phyloP scores from a whole-genome alignment of 2,888 invertebrate genomes.

The Lithophane semibrunnea region DNA sequence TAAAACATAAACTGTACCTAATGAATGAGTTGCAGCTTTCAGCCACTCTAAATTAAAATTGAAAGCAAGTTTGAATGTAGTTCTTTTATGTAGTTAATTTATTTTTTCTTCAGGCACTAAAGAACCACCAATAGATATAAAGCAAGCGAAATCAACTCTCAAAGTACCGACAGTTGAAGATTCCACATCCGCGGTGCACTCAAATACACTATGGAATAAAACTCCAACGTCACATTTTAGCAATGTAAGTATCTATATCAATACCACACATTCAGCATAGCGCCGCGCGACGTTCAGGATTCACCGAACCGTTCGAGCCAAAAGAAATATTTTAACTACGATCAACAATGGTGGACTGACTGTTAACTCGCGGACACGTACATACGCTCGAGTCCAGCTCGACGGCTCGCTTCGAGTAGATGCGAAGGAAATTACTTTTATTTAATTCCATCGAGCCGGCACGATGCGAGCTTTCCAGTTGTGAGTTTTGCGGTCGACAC shows the following conservation, averaged over 20 bases:
- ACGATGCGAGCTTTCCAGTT: too few species aligned
- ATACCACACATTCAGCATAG: too few species aligned
- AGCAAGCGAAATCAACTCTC: slow-evolving; percentile 55
- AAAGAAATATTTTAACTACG: too few species aligned
- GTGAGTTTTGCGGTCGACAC: too few species aligned
- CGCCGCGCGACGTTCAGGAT: too few species aligned
- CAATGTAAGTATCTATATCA: slow-evolving; percentile 29
- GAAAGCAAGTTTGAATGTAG: neutral
- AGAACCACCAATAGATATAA: slow-evolving; percentile 63
- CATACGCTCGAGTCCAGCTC: too few species aligned
- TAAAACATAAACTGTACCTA: neutral
- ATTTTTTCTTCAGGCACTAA: slow-evolving; percentile 65
- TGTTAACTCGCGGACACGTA: too few species aligned
- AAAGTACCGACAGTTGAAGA: slow-evolving; percentile 34
- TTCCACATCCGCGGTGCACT: slow-evolving; percentile 41
- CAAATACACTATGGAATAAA: slow-evolving; percentile 18
- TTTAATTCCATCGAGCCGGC: too few species aligned
- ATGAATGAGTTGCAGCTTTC: neutral
- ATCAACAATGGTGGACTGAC: too few species aligned
- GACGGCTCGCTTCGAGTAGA: too few species aligned
- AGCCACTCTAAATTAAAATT: neutral
- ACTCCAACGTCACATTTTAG: slow-evolving; percentile 6
- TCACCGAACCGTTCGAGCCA: too few species aligned
- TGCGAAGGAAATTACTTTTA: too few species aligned
- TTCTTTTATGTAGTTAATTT: neutral